Evolutionary conservation across 2,888 invertebrate genomes (phyloP).

Genomic region (Dicycla oo): DNA sequence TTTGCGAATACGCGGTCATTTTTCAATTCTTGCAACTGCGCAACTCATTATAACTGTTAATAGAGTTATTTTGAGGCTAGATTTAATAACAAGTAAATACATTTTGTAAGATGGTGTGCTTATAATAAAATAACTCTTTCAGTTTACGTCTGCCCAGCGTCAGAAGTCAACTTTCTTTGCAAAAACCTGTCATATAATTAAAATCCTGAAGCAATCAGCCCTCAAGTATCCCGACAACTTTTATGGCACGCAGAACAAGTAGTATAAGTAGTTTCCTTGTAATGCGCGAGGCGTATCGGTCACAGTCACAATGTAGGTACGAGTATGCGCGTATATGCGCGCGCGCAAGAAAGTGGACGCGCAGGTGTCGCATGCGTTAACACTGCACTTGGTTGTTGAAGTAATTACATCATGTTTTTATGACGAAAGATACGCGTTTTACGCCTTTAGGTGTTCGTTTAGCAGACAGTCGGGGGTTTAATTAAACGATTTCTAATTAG

Average conservation of each 20-base stretch:
- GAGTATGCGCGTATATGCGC: constrained; percentile 53
- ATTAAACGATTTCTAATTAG: constrained; percentile 25
- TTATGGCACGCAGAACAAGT: constrained; percentile 42
- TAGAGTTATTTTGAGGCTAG: background rate
- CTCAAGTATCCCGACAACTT: constrained; percentile 45
- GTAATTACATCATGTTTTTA: constrained; percentile 63
- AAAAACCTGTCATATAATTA: constrained; percentile 33
- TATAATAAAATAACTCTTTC: constrained; percentile 3
- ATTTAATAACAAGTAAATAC: constrained; percentile 2
- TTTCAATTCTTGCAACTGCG: too few relatives aligned
- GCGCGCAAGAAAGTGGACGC: constrained; percentile 70
- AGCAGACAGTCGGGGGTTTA: constrained; percentile 16
- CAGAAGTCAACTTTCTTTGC: constrained; percentile 41
- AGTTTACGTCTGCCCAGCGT: background rate
- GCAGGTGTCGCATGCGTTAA: constrained; percentile 63
- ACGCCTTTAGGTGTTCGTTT: constrained; percentile 19
- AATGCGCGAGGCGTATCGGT: constrained; percentile 38
- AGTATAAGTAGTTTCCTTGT: constrained; percentile 37
- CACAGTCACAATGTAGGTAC: constrained; percentile 31
- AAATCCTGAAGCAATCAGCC: constrained; percentile 24
- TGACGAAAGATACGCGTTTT: constrained; percentile 26
- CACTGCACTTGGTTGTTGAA: constrained; percentile 68
- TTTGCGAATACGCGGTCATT: too few relatives aligned
- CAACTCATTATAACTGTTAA: too few relatives aligned
- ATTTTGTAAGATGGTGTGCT: background rate